Evolutionary conservation across 2,113 vertebrate species (phyloP).

Genomic region (Cavia aperea): DNA sequence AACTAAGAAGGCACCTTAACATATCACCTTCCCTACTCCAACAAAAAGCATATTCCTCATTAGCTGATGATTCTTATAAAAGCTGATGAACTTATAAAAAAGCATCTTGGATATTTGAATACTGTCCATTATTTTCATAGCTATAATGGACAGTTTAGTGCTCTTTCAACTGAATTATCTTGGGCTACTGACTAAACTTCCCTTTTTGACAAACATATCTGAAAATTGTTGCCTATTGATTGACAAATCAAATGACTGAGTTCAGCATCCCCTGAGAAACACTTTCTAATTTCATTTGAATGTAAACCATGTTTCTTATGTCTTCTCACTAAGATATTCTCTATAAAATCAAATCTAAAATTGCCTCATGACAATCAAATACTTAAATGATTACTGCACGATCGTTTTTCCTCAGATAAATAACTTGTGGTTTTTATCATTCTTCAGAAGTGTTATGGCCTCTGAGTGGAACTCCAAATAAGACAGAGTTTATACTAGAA

Average conservation of each 20-base stretch:
- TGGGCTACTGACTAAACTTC: background rate
- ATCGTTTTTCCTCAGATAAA: background rate
- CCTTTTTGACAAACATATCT: background rate
- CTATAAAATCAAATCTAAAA: background rate
- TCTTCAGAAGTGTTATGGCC: background rate
- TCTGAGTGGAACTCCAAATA: background rate
- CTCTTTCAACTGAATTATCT: background rate
- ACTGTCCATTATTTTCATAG: background rate
- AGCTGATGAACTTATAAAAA: background rate
- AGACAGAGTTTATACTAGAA: background rate
- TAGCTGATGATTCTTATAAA: background rate
- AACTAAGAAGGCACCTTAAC: background rate
- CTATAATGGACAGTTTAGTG: background rate
- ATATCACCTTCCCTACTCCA: background rate
- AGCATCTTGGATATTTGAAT: background rate
- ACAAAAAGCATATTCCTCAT: background rate
- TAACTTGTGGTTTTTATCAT: background rate
- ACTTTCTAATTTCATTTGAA: background rate
- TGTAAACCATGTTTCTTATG: background rate
- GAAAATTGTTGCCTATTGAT: background rate
- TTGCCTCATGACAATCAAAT: background rate
- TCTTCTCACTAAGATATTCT: background rate
- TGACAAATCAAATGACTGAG: background rate
- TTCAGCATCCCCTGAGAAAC: background rate
- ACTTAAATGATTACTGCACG: slow-evolving; percentile 1